These are phyloP conservation scores for Parazoanthus swiftii DNA, from an alignment of 92 coral and sea anemone species.

Conservation along the genomic window DNA sequence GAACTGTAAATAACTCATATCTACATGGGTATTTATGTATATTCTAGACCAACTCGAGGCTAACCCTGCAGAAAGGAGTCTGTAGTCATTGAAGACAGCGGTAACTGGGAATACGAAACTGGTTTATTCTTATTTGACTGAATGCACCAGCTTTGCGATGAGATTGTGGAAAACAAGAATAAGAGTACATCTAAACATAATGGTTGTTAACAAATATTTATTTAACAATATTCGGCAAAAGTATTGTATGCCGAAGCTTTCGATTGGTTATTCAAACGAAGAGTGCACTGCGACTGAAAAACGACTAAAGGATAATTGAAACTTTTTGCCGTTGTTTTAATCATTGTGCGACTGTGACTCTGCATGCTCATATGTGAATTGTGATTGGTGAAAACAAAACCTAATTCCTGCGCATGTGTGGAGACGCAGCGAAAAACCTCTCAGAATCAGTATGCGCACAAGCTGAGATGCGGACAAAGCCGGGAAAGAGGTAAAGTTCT, in stretches of 20 bases:
- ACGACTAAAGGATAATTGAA: background rate
- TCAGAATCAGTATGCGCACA: background rate
- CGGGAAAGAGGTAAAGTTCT: too few species aligned
- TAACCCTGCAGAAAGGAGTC: too few species aligned
- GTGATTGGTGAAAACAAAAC: background rate
- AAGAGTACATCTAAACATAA: background rate
- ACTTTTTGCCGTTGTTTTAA: background rate
- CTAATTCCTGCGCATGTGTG: background rate
- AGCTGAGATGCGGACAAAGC: background rate
- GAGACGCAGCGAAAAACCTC: background rate
- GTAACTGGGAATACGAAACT: too few species aligned
- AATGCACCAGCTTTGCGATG: background rate
- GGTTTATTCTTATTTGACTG: background rate
- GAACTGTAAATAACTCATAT: too few species aligned
- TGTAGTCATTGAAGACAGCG: too few species aligned
- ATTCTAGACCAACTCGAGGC: too few species aligned
- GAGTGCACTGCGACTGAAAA: background rate
- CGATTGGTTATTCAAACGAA: background rate
- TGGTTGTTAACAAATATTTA: background rate
- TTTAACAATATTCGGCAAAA: background rate
- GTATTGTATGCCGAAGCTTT: background rate
- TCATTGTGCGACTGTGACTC: background rate
- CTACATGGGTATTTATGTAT: too few species aligned
- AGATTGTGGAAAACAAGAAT: background rate
- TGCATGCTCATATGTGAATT: background rate